Evolutionary conservation across 2,888 invertebrate species (phyloP).

Genomic region (Capitulum mitella): DNA sequence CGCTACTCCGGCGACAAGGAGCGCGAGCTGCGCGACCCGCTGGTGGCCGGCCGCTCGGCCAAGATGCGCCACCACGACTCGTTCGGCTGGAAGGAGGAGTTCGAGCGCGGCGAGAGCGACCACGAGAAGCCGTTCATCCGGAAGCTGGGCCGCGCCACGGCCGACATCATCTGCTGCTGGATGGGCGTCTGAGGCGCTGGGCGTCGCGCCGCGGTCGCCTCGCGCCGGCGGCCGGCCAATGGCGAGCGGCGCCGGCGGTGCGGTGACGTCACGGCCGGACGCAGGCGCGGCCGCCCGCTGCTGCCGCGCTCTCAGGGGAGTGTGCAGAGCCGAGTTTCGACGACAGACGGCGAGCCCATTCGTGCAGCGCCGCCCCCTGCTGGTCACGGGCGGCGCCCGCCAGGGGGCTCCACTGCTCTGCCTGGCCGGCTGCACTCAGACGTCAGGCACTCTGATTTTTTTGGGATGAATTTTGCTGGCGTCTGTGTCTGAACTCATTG

Average conservation of each 20-base stretch:
- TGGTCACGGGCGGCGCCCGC: too few relatives aligned
- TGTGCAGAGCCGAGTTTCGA: background rate
- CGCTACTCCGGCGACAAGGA: background rate
- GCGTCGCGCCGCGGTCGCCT: background rate
- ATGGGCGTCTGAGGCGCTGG: background rate
- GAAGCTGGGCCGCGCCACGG: background rate
- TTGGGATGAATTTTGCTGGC: too few relatives aligned
- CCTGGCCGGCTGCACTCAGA: too few relatives aligned
- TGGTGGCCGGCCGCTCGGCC: background rate
- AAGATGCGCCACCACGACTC: slow-evolving; percentile 8
- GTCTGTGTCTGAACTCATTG: too few relatives aligned
- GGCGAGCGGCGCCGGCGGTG: background rate
- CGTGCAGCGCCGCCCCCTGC: too few relatives aligned
- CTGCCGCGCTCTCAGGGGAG: background rate
- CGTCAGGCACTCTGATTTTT: too few relatives aligned
- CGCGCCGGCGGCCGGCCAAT: background rate
- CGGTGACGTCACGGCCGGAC: background rate
- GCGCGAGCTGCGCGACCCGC: background rate
- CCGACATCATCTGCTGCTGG: background rate
- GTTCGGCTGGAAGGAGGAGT: slow-evolving; percentile 6
- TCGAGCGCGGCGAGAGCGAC: background rate
- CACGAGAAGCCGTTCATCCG: background rate
- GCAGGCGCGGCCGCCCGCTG: background rate
- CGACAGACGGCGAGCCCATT: too few relatives aligned
- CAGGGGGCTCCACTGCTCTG: too few relatives aligned